Conservation (phyloP, 2,888 invertebrate species). For the Ectobius pallidus region DNA sequence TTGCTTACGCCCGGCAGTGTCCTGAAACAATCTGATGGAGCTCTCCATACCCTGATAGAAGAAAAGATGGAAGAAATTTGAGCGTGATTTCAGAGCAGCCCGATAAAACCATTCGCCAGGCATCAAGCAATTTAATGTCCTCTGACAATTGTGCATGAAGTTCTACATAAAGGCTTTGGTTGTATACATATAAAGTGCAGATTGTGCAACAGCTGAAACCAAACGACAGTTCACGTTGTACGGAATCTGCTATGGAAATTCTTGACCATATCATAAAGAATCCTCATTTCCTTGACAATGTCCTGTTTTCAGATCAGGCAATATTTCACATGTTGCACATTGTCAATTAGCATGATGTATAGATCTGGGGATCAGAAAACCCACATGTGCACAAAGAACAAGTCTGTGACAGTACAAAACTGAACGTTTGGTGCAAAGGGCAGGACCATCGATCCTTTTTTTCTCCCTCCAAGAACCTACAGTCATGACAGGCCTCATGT, state of each 20-base stretch:
- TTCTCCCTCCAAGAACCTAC: too few relatives aligned
- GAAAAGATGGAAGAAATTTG: too few relatives aligned
- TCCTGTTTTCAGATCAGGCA: background rate
- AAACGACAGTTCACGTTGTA: conserved; percentile 9
- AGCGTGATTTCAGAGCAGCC: conserved; percentile 2
- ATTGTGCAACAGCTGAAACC: conserved; percentile 5
- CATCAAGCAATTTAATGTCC: too few relatives aligned
- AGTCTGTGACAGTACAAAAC: background rate
- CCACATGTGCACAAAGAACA: background rate
- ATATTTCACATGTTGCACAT: background rate
- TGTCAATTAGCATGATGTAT: background rate
- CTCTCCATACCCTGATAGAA: background rate
- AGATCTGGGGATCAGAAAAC: background rate
- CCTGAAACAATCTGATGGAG: too few relatives aligned
- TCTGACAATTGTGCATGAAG: background rate
- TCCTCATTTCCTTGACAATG: conserved; percentile 4
- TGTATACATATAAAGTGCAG: conserved; percentile 4
- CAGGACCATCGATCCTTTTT: conserved; percentile 4
- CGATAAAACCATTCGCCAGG: background rate
- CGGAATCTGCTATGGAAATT: too few relatives aligned
- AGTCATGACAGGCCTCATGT: too few relatives aligned
- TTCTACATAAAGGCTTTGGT: too few relatives aligned
- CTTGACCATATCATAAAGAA: background rate
- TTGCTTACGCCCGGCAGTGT: too few relatives aligned
- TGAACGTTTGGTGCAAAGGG: too few relatives aligned